Conservation (phyloP, 2,797 vertebrate genomes). For the Brachyalestes nurse region DNA sequence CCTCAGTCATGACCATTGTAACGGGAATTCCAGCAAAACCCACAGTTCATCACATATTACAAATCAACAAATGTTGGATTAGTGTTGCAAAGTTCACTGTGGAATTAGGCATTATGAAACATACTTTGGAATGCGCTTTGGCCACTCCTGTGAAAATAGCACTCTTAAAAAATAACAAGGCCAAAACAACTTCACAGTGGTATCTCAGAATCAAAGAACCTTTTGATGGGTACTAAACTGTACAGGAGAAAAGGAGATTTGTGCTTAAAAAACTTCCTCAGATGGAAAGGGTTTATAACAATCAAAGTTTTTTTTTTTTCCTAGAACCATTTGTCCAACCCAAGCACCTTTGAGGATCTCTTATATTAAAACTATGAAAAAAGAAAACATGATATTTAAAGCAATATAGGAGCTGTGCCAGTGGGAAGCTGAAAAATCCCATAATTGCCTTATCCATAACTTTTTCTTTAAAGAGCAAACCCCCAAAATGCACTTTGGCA, state of each 20-base stretch:
- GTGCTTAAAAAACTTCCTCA: too few species aligned
- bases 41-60: neutral
- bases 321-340: too few species aligned
- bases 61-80: neutral
- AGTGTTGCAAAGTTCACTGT: neutral
- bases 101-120: neutral
- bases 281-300: too few species aligned
- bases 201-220: too few species aligned
- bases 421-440: neutral
- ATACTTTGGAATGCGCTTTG: too few species aligned
- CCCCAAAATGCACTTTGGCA: neutral
- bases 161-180: too few species aligned
- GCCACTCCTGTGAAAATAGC: too few species aligned
- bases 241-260: too few species aligned
- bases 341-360: neutral
- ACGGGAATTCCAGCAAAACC: neutral
- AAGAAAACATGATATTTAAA: conserved; percentile 3
- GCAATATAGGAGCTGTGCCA: neutral
- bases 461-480: conserved; percentile 1
- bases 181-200: too few species aligned
- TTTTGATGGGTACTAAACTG: too few species aligned
- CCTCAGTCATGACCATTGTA: neutral
- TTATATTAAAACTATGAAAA: neutral
- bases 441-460: neutral
- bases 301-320: too few species aligned